Conservation (phyloP, 1,140 invertebrate species). For the Sarcophaga peregrina region DNA sequence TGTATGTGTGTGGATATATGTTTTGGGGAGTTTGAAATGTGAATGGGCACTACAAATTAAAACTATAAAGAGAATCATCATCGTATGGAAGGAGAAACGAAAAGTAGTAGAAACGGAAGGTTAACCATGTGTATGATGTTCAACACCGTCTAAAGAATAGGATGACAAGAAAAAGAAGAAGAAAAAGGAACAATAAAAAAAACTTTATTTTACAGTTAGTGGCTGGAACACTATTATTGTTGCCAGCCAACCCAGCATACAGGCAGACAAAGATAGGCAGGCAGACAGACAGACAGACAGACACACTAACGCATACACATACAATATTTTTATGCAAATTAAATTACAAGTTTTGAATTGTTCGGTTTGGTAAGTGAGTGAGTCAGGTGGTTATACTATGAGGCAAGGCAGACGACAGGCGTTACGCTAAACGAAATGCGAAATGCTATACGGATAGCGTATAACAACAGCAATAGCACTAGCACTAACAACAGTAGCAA, state of each 20-base stretch:
- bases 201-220: neutral
- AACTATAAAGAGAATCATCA: too few species aligned
- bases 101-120: neutral
- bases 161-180: neutral
- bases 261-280: too few species aligned
- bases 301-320: neutral
- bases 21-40: too few species aligned
- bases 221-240: neutral
- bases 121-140: slow-evolving; percentile 22
- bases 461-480: neutral
- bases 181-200: neutral
- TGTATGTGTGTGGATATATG: too few species aligned
- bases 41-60: too few species aligned
- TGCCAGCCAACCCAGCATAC: too few species aligned
- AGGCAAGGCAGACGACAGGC: neutral
- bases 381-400: too few species aligned
- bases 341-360: slow-evolving; percentile 30
- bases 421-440: slow-evolving; percentile 12
- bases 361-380: neutral
- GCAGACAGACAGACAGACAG: too few species aligned
- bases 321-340: slow-evolving; percentile 40
- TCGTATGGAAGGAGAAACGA: too few species aligned
- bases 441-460: neutral
- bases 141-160: neutral
- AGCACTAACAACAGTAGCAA: neutral